These are phyloP conservation scores for Tragelaphus strepsiceros DNA, from an alignment of 2,113 vertebrate genomes.

Conservation along the genomic window DNA sequence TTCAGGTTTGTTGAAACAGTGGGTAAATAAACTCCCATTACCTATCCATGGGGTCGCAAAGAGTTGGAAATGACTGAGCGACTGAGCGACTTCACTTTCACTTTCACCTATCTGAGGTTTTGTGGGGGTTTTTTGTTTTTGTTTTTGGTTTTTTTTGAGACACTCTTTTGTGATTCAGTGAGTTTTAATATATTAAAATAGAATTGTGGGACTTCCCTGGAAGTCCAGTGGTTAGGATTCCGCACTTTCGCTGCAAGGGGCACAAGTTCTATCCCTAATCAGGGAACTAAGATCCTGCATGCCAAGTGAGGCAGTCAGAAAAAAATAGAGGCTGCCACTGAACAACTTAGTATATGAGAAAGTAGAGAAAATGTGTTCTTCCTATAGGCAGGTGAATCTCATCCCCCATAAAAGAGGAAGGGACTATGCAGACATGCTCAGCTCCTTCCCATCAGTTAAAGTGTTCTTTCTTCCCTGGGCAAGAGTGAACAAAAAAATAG, in stretches of 20 bases:
- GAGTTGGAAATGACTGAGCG: no score
- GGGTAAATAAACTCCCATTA: not conserved
- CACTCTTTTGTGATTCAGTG: not conserved
- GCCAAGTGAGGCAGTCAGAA: accelerated
- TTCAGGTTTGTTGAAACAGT: not conserved
- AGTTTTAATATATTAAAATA: not conserved
- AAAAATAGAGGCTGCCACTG: not conserved
- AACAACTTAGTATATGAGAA: not conserved
- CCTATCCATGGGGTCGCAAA: not conserved
- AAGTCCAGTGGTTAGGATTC: not conserved
- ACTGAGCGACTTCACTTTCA: no score
- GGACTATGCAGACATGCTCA: not conserved
- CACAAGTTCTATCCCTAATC: not conserved
- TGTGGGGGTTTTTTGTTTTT: not conserved
- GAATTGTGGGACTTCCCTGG: not conserved
- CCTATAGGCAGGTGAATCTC: not conserved
- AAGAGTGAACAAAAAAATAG: not conserved
- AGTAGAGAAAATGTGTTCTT: not conserved
- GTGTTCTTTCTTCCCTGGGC: not conserved
- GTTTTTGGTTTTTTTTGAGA: not conserved
- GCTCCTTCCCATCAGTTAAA: not conserved
- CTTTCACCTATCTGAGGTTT: not conserved
- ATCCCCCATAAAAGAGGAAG: not conserved
- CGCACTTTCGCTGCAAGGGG: not conserved
- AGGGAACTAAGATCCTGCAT: not conserved